Conservation (phyloP, 2,888 invertebrate species). For the Protophormia terraenovae region DNA sequence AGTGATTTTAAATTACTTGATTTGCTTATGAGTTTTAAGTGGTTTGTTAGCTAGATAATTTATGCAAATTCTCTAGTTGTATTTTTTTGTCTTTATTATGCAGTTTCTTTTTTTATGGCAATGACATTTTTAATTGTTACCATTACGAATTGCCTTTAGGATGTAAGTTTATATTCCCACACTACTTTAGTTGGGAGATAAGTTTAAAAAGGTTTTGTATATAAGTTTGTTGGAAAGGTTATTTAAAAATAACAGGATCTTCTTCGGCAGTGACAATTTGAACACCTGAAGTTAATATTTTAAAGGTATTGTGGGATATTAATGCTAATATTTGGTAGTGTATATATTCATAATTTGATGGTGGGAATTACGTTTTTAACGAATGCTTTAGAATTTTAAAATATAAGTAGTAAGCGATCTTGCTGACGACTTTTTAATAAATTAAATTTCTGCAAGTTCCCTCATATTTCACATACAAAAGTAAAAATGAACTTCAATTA, state of each 20-base stretch:
- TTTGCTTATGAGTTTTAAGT: conserved; percentile 40
- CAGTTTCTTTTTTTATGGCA: not conserved
- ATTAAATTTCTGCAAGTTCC: no score
- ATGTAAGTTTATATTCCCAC: conserved; percentile 37
- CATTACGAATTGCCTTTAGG: not conserved
- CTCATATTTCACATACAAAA: no score
- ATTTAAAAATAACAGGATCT: not conserved
- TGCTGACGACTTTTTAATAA: no score
- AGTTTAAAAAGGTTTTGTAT: not conserved
- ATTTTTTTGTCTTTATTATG: not conserved
- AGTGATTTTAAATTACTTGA: conserved; percentile 58
- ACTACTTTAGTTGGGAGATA: conserved; percentile 8
- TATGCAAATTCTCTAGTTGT: conserved; percentile 30
- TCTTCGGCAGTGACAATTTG: not conserved
- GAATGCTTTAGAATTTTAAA: no score
- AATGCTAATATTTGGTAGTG: not conserved
- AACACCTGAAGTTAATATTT: conserved; percentile 52
- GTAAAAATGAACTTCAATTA: no score
- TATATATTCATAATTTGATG: not conserved
- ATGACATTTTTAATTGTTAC: conserved; percentile 3
- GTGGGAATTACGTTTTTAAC: not conserved
- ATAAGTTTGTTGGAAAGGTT: not conserved
- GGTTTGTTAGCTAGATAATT: conserved; percentile 23
- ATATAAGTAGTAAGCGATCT: no score
- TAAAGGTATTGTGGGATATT: not conserved